A percentile compares a stretch with the other conserved stretches of the same genome.
These are phyloP conservation scores for Lates calcarifer DNA, from an alignment of 2,113 vertebrate species.

Conservation along the genomic window DNA sequence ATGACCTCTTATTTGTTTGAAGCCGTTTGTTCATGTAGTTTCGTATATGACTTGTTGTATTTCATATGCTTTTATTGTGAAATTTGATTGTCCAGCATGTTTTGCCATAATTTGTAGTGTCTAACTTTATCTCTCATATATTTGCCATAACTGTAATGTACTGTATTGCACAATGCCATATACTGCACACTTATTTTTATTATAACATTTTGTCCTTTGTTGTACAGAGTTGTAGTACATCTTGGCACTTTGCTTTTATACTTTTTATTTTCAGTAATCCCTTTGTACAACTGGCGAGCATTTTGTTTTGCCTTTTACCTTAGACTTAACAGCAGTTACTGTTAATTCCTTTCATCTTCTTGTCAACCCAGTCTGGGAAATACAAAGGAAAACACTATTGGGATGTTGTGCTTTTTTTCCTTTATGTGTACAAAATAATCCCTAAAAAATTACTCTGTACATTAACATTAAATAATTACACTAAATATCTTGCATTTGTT, in stretches of 20 bases:
- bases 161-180: constrained; percentile 79
- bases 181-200: constrained; percentile 76
- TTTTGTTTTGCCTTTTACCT: constrained; percentile 68
- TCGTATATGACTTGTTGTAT: constrained; percentile 66
- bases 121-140: constrained; percentile 75
- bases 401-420: constrained; percentile 68
- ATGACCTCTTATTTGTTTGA: constrained; percentile 54
- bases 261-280: constrained; percentile 63
- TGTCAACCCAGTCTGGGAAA: constrained; percentile 52
- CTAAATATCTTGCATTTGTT: constrained; percentile 50
- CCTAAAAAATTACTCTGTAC: constrained; percentile 60
- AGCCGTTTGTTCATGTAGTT: constrained; percentile 67
- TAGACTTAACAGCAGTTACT: constrained; percentile 64
- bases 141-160: constrained; percentile 79
- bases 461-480: constrained; percentile 77
- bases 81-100: constrained; percentile 73
- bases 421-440: constrained; percentile 72
- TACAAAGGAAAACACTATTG: constrained; percentile 61
- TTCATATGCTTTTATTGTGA: constrained; percentile 75
- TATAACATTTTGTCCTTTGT: constrained; percentile 71
- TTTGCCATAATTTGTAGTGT: constrained; percentile 75
- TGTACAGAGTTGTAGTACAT: constrained; percentile 76
- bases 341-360: constrained; percentile 55
- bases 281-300: constrained; percentile 57
- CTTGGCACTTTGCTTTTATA: constrained; percentile 74